These are phyloP conservation scores for Platyura marginata DNA, from an alignment of 1,140 invertebrate species.

Conservation along the genomic window DNA sequence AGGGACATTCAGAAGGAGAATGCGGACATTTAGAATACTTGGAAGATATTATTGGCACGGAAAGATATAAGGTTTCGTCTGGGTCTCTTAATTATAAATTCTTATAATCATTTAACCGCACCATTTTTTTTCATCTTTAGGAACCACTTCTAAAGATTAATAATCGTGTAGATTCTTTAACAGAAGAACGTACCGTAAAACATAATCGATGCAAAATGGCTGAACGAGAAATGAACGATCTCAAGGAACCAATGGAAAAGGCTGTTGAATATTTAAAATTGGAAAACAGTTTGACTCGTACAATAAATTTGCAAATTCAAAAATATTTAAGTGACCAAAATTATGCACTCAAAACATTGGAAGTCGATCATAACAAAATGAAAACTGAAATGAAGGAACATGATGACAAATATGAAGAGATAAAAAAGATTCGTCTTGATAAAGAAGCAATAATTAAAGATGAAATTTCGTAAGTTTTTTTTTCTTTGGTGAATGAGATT, in stretches of 20 bases:
- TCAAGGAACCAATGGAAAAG: slow-evolving; percentile 73
- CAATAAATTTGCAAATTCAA: slow-evolving; percentile 51
- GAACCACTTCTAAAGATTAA: slow-evolving; percentile 67
- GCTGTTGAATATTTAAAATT: slow-evolving; percentile 63
- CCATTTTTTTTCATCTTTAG: slow-evolving; percentile 12
- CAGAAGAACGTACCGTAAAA: slow-evolving; percentile 68
- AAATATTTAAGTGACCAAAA: slow-evolving; percentile 38
- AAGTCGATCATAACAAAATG: slow-evolving; percentile 28
- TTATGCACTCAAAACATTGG: slow-evolving; percentile 28
- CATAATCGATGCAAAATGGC: slow-evolving; percentile 74
- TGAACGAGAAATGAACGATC: slow-evolving; percentile 73
- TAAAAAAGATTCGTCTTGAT: slow-evolving; percentile 31
- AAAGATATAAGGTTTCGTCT: slow-evolving; percentile 62
- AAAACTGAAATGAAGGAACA: slow-evolving; percentile 33
- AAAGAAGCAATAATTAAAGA: slow-evolving; percentile 32
- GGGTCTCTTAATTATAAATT: no score
- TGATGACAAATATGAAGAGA: slow-evolving; percentile 29
- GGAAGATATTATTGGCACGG: slow-evolving; percentile 95
- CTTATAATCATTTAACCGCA: no score
- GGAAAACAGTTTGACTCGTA: slow-evolving; percentile 53
- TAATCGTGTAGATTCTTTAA: slow-evolving; percentile 56
- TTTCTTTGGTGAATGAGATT: neutral
- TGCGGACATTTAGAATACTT: slow-evolving; percentile 94
- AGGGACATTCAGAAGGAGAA: slow-evolving; percentile 68
- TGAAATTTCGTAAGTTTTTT: slow-evolving; percentile 30